Conservation (phyloP, 2,113 vertebrate species). For the Microcebus tavaratra region DNA sequence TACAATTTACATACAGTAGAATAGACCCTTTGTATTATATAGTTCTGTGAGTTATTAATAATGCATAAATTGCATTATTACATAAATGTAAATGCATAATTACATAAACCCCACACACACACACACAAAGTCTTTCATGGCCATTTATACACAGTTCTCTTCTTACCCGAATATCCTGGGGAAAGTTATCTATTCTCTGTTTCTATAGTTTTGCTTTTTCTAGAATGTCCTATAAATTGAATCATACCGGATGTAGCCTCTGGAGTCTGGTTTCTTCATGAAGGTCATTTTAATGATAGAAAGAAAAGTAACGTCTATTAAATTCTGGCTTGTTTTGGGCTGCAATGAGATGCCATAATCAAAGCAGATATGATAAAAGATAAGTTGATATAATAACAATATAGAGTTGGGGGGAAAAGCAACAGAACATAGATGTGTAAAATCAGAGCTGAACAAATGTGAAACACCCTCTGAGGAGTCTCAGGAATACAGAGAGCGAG, state of each 20-base stretch:
- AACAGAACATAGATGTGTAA: neutral
- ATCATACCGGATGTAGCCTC: neutral
- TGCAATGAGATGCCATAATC: neutral
- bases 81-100: no score
- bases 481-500: neutral
- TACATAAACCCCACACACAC: neutral
- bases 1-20: neutral
- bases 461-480: neutral
- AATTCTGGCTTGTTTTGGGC: neutral
- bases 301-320: neutral
- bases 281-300: neutral
- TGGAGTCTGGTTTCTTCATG: neutral
- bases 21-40: neutral
- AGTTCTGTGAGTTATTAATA: neutral
- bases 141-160: neutral
- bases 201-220: neutral
- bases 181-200: neutral
- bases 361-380: neutral
- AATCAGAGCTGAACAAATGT: neutral
- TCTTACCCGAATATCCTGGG: accelerated
- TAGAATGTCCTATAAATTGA: neutral
- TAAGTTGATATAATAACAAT: neutral
- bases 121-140: neutral
- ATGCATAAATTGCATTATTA: neutral
- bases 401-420: neutral